These are phyloP conservation scores for Conus ventricosus DNA, from an alignment of 1,140 invertebrate genomes.

Conservation along the genomic window DNA sequence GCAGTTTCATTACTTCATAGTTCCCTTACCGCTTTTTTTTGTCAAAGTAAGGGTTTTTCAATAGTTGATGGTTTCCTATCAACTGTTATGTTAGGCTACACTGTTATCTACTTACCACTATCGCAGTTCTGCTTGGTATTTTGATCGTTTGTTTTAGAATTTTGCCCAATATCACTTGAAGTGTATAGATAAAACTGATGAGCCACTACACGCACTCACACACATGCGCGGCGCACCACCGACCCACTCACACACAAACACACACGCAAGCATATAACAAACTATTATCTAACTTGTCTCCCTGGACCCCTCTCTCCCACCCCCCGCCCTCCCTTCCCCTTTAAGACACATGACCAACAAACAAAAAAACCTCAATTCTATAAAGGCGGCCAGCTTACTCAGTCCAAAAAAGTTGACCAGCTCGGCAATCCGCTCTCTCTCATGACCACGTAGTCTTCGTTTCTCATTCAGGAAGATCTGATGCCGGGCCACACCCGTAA, in stretches of 20 bases:
- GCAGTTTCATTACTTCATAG: too few relatives aligned
- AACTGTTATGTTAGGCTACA: too few relatives aligned
- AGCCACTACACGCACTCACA: not conserved
- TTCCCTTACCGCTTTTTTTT: too few relatives aligned
- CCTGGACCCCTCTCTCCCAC: not conserved
- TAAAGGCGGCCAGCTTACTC: not conserved
- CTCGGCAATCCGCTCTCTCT: not conserved
- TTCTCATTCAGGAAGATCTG: slow-evolving; percentile 18
- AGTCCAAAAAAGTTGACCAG: slow-evolving; percentile 18
- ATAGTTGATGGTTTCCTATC: too few relatives aligned
- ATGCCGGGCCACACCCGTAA: slow-evolving; percentile 6
- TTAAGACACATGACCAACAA: not conserved
- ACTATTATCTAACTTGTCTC: too few relatives aligned
- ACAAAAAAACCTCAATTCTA: too few relatives aligned
- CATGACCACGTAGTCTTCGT: slow-evolving; percentile 16
- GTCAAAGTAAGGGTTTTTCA: too few relatives aligned
- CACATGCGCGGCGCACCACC: not conserved
- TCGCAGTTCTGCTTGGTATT: too few relatives aligned
- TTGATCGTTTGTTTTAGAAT: too few relatives aligned
- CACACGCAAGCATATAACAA: not conserved
- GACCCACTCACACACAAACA: not conserved
- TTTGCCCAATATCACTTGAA: too few relatives aligned
- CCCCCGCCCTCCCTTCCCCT: not conserved
- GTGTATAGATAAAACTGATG: too few relatives aligned
- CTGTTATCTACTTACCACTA: too few relatives aligned